phyloP scores from a whole-genome alignment of 1,140 invertebrate species.

The Tyrophagus putrescentiae region DNA sequence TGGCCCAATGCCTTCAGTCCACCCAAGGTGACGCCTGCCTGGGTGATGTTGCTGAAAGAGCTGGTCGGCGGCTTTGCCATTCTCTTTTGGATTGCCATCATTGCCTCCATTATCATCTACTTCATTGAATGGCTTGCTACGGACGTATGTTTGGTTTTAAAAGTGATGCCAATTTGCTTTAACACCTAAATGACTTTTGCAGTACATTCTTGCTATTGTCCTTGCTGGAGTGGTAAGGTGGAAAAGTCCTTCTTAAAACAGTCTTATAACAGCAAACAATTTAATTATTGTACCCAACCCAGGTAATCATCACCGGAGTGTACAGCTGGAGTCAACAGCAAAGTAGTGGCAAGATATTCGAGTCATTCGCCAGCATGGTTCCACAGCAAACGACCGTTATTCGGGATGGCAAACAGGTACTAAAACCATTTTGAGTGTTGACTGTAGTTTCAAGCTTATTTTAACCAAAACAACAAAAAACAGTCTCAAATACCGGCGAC shows the following conservation, averaged over 20 bases:
- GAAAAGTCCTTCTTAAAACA: no score
- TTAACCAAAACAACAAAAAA: no score
- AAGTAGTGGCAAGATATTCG: slow-evolving; percentile 28
- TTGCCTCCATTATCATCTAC: background rate
- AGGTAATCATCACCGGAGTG: slow-evolving; percentile 31
- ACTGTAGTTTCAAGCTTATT: no score
- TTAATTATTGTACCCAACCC: no score
- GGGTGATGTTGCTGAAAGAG: background rate
- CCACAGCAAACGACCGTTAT: slow-evolving; percentile 69
- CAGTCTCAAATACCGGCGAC: slow-evolving; percentile 77
- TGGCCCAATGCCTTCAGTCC: slow-evolving; percentile 13
- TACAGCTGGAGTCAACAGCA: slow-evolving; percentile 34
- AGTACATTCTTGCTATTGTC: slow-evolving; percentile 28
- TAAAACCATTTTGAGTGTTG: no score
- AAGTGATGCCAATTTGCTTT: background rate
- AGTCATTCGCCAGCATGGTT: slow-evolving; percentile 27
- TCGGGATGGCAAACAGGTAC: slow-evolving; percentile 78
- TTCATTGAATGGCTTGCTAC: background rate
- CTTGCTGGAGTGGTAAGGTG: slow-evolving; percentile 31
- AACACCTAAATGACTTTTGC: slow-evolving; percentile 26
- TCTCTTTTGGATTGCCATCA: slow-evolving; percentile 31
- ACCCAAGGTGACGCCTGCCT: background rate
- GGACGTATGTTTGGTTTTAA: background rate
- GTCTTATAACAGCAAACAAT: no score
- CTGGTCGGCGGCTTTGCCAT: slow-evolving; percentile 15